Evolutionary conservation across 2,888 invertebrate species (phyloP), one percentile per base, ranked within the genome.

Genomic region (Ophonus ardosiacus): DNA sequence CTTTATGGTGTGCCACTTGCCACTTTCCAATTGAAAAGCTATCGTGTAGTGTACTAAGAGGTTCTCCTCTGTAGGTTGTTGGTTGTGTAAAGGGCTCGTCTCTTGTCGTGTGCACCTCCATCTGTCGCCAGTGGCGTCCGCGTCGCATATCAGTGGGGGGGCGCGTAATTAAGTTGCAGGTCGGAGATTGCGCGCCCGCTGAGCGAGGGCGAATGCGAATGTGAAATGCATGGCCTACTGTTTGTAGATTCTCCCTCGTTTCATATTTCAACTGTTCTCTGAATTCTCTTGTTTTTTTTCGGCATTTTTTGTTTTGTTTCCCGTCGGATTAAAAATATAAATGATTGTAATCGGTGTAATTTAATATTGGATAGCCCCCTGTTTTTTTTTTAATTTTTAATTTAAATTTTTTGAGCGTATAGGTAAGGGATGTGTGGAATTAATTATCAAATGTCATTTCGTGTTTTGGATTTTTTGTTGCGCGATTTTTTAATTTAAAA

Each of bases 311-410:
- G 68, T 81, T 71, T 68, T 81, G 81, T 81, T 81, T 81, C 51
- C 24, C 61, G 71, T 81, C 68, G 68, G 81, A 81, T 81, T 81
- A 81, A 81, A 81, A 81, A 81, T 81, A 81, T 81, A 81, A 81
- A 81, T 81, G 81, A 81, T 81, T 81, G 51, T 81, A 81, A 81
- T 68, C 81, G 68, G 51, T 51, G 81, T 68, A 81, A 81, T 81
- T 81, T 81, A 81, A 81, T 81, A 81, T 71, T 81, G 81, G 51
- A 81, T 78, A 43, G 57, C n/a, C 78, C 78, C 78, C 78, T 57
- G 51, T 74, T 78, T 56, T 78, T 74, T 71, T 78, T 78, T 78
- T 78, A 78, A 78, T 78, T 78, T 78, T 78, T 78, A 78, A 78
- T 78, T 78, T 78, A 78, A 78, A 78, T 78, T 78, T 74, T 78